Evolutionary conservation across 2,113 vertebrate species (phyloP).

Genomic region (Ovibos moschatus): DNA sequence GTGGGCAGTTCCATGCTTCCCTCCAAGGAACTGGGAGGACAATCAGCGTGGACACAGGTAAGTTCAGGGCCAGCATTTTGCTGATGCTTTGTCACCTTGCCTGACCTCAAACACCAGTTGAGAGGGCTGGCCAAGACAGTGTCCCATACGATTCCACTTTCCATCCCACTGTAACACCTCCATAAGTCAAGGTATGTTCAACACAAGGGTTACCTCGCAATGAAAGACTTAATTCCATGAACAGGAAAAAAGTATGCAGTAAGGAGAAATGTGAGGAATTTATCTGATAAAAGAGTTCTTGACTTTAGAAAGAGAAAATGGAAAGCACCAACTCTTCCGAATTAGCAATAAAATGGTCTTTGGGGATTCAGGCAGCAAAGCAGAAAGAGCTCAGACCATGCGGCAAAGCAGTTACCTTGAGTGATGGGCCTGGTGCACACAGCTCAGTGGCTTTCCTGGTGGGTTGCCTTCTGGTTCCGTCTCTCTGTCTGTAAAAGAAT

Average conservation of each 20-base stretch:
- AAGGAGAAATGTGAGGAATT: background rate
- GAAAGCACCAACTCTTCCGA: background rate
- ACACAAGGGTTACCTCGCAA: background rate
- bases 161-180: background rate
- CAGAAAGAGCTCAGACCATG: background rate
- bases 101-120: background rate
- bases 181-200: background rate
- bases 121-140: background rate
- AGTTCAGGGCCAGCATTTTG: background rate
- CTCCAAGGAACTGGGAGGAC: background rate
- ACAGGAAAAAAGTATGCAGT: background rate
- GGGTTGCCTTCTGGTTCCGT: background rate
- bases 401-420: background rate
- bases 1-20: background rate
- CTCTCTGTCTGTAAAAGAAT: background rate
- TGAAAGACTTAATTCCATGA: background rate
- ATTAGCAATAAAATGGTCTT: background rate
- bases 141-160: rapidly evolving
- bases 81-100: background rate
- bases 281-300: background rate
- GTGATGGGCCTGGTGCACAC: background rate
- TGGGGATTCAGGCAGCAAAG: background rate
- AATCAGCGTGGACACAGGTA: rapidly evolving
- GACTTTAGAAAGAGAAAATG: background rate
- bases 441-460: background rate